A percentile compares a stretch with the other conserved stretches of the same genome.
Evolutionary conservation across 2,113 vertebrate genomes (phyloP).

Genomic region (Andinoacara biseriatus): DNA sequence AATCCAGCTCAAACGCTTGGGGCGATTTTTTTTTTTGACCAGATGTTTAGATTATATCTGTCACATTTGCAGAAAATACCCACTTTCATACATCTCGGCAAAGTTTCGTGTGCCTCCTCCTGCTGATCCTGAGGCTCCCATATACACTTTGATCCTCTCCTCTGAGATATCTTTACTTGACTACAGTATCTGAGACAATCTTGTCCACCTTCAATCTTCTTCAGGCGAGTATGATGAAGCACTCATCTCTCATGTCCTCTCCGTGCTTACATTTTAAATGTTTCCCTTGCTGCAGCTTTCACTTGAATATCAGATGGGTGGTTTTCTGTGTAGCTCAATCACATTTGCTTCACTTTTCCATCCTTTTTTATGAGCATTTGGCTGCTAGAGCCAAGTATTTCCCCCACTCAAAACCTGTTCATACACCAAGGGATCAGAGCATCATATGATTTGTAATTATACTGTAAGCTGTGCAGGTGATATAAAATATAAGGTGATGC

Average conservation of each 20-base stretch:
- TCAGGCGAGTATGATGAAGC: background rate
- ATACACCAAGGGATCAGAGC: background rate
- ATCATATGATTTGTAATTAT: background rate
- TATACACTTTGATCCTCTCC: background rate
- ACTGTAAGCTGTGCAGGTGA: background rate
- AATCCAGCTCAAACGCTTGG: background rate
- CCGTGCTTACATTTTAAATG: background rate
- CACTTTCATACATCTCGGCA: background rate
- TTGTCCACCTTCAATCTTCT: background rate
- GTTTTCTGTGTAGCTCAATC: background rate
- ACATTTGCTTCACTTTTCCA: background rate
- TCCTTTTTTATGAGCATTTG: background rate
- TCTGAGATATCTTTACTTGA: background rate
- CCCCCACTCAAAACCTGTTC: background rate
- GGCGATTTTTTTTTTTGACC: background rate
- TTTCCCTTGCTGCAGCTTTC: background rate
- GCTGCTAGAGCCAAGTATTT: background rate
- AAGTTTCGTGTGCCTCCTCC: background rate
- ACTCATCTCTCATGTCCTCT: background rate
- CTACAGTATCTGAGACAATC: background rate
- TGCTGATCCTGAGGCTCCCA: background rate
- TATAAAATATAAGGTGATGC: background rate
- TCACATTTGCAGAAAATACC: background rate
- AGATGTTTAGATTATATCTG: constrained; percentile 3
- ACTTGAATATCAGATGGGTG: background rate